A percentile compares a stretch with the other conserved stretches of the same genome.
phyloP scores from a whole-genome alignment of 2,113 vertebrate species.

The Meriones unguiculatus region DNA sequence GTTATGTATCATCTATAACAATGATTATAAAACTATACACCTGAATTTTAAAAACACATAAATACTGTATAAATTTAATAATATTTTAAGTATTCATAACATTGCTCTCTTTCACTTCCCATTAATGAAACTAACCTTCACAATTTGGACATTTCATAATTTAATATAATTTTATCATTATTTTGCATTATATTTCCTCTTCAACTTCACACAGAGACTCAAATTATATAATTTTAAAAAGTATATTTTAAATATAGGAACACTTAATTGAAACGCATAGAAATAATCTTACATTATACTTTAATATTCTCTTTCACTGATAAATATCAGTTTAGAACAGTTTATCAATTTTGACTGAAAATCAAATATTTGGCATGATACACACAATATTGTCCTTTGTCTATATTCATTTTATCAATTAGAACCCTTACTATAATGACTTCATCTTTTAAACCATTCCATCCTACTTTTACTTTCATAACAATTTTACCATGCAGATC shows the following conservation, averaged over 20 bases:
- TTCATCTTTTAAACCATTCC: background rate
- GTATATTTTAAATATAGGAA: constrained; percentile 19
- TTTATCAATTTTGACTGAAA: constrained; percentile 33
- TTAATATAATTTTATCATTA: constrained; percentile 24
- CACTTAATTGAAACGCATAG: background rate
- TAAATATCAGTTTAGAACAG: background rate
- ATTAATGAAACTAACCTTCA: background rate
- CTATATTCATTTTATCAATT: constrained; percentile 22
- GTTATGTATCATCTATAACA: background rate
- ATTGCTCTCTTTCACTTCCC: background rate
- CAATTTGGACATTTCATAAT: constrained; percentile 9
- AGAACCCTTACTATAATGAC: background rate
- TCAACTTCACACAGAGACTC: background rate
- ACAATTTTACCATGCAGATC: constrained; percentile 25
- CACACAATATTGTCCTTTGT: background rate
- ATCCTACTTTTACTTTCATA: constrained; percentile 16
- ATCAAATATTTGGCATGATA: background rate
- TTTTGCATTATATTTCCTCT: background rate
- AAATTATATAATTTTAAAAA: constrained; percentile 35
- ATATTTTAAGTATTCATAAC: background rate
- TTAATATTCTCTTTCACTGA: background rate
- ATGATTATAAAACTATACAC: background rate
- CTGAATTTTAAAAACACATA: background rate
- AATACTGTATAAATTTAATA: background rate
- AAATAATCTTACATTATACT: constrained; percentile 15